Percentiles rank a stretch among this genome's conserved stretches.
phyloP scores from a whole-genome alignment of 1,140 invertebrate genomes.

The Cecropterus lyciades region DNA sequence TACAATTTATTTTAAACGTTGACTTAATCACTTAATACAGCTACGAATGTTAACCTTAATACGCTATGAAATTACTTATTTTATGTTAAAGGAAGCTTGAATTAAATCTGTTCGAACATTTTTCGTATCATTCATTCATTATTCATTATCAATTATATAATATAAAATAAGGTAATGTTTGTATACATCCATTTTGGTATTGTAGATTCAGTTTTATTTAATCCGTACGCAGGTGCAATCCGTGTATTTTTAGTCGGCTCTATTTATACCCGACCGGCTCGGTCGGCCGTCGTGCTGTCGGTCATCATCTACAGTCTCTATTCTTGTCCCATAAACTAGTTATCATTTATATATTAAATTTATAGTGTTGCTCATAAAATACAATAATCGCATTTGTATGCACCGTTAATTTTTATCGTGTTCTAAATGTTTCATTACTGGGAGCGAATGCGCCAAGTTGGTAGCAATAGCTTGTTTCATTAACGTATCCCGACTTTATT shows the following conservation, averaged over 20 bases:
- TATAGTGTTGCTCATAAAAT: constrained; percentile 29
- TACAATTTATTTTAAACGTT: too few species aligned
- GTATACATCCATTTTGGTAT: constrained; percentile 8
- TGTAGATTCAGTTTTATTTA: constrained; percentile 19
- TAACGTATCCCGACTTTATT: constrained; percentile 19
- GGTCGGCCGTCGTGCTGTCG: constrained; percentile 52
- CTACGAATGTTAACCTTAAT: too few species aligned
- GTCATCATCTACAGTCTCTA: constrained; percentile 51
- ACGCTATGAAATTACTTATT: too few species aligned
- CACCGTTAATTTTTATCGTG: constrained; percentile 22
- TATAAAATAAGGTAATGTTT: constrained; percentile 1
- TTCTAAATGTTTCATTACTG: constrained; percentile 23
- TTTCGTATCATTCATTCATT: not conserved
- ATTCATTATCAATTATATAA: not conserved
- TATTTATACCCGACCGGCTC: constrained; percentile 77
- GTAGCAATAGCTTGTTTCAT: constrained; percentile 21
- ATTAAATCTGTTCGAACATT: not conserved
- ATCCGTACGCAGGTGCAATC: constrained; percentile 65
- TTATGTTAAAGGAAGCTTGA: too few species aligned
- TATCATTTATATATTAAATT: constrained; percentile 39
- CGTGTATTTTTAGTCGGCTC: constrained; percentile 69
- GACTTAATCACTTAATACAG: too few species aligned
- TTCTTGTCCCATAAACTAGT: constrained; percentile 41
- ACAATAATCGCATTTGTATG: constrained; percentile 24
- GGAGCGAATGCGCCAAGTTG: constrained; percentile 3